Evolutionary conservation across 2,888 invertebrate species (phyloP).

Genomic region (Podabrus alpinus): DNA sequence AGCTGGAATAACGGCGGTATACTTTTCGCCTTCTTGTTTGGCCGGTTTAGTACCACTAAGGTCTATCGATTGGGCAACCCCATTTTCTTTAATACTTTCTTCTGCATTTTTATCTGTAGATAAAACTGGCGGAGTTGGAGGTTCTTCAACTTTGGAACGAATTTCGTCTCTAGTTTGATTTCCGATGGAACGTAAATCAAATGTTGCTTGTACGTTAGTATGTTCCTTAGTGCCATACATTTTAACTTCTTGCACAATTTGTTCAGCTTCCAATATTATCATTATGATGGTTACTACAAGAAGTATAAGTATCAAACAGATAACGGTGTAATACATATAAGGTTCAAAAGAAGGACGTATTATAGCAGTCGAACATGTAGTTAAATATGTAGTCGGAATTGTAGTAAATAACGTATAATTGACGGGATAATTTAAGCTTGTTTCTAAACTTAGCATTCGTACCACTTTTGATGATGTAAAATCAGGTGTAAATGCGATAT

Average conservation of each 20-base stretch:
- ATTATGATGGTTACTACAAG: conserved; percentile 69
- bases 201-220: conserved; percentile 62
- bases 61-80: conserved; percentile 6
- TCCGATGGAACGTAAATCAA: conserved; percentile 64
- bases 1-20: conserved; percentile 47
- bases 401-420: conserved; percentile 73
- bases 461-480: conserved; percentile 79
- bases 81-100: conserved; percentile 29
- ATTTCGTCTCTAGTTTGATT: conserved; percentile 54
- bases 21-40: conserved; percentile 43
- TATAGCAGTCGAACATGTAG: conserved; percentile 69
- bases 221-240: conserved; percentile 58
- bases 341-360: conserved; percentile 79
- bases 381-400: conserved; percentile 65
- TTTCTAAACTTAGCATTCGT: conserved; percentile 64
- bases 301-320: conserved; percentile 65
- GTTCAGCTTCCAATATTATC: conserved; percentile 69
- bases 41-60: conserved; percentile 19
- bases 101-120: conserved; percentile 52
- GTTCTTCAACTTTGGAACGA: conserved; percentile 45
- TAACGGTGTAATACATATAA: conserved; percentile 66
- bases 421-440: conserved; percentile 64
- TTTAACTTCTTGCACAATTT: conserved; percentile 63
- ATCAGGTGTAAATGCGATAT: conserved; percentile 88
- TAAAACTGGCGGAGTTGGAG: conserved; percentile 32